These are phyloP conservation scores for Pteropus rufus DNA, from an alignment of 2,797 vertebrate species.

Conservation along the genomic window DNA sequence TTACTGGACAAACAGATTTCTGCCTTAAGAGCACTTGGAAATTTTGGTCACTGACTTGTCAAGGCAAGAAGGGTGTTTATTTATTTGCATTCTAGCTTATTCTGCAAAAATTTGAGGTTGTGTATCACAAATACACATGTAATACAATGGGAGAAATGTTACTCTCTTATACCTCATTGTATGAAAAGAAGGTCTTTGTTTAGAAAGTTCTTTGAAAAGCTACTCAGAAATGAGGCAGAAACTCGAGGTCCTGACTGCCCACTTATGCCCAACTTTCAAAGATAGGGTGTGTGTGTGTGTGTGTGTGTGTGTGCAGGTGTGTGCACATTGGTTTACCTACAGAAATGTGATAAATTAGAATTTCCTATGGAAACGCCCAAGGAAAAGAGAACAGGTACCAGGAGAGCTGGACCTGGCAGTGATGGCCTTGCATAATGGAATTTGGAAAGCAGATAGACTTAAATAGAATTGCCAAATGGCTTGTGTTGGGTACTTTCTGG, in stretches of 20 bases:
- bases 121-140: not conserved
- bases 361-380: not conserved
- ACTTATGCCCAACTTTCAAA: not conserved
- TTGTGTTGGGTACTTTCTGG: too few relatives aligned
- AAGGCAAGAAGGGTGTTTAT: not conserved
- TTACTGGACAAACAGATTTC: not conserved
- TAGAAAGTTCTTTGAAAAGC: not conserved
- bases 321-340: not conserved
- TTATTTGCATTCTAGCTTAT: not conserved
- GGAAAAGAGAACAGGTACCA: not conserved
- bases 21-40: not conserved
- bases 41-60: not conserved
- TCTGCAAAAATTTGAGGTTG: not conserved
- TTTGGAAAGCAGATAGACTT: not conserved
- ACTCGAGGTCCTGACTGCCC: not conserved
- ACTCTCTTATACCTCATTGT: not conserved
- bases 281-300: not conserved
- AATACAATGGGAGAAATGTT: not conserved
- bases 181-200: not conserved
- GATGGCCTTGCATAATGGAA: not conserved
- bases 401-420: not conserved
- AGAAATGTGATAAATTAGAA: not conserved
- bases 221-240: not conserved
- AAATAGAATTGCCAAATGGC: too few relatives aligned
- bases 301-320: not conserved